phyloP scores from a whole-genome alignment of 2,113 vertebrate genomes.

The Leucoraja erinaceus region DNA sequence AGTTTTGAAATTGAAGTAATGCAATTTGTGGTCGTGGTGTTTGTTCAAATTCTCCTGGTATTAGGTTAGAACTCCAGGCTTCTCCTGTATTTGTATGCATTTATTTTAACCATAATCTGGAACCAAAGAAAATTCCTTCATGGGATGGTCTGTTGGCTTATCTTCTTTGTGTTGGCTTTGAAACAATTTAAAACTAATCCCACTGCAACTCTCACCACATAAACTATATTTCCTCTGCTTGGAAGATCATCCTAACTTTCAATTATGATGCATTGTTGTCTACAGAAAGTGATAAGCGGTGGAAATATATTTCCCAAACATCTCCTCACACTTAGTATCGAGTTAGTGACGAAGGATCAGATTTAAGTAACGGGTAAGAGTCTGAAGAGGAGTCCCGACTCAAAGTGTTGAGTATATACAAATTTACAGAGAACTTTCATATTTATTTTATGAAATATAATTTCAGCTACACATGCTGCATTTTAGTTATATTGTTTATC shows the following conservation, averaged over 20 bases:
- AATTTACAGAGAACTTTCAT: neutral
- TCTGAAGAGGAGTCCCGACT: no score
- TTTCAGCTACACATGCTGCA: neutral
- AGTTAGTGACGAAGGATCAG: neutral
- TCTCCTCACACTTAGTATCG: neutral
- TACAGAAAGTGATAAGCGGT: neutral
- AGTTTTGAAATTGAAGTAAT: neutral
- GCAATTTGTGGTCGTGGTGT: neutral
- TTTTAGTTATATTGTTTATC: neutral
- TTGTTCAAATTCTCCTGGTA: no score
- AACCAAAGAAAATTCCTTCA: neutral
- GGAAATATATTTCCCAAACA: neutral
- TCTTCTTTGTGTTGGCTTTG: neutral
- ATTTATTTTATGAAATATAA: neutral
- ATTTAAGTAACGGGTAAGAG: no score
- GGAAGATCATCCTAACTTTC: neutral
- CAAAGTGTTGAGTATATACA: neutral
- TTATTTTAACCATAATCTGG: neutral
- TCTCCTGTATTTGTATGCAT: no score
- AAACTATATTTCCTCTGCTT: neutral
- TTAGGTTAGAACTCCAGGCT: no score
- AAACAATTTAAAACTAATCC: neutral
- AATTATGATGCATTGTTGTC: neutral
- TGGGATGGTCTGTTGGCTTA: neutral
- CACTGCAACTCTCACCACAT: neutral